Base-by-base conservation (phyloP, 2,888 invertebrate genomes). In the Ophioninae sp. region DNA sequence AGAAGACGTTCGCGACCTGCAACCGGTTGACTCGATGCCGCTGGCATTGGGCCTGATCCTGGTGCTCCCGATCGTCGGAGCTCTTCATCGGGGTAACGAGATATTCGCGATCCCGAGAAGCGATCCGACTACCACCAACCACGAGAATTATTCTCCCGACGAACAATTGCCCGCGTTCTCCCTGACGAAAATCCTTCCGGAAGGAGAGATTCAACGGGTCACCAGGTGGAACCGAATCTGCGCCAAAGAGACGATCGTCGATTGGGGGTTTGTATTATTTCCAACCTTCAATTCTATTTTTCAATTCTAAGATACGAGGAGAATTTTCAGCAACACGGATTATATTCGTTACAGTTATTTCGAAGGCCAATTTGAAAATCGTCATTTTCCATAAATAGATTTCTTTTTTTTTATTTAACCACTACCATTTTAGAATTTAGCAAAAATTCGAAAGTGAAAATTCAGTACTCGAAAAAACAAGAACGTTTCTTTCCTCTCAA, bases 131-230 rank as follows among this genome's bases (percentile, higher is more conserved):
- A 6, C 65, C 8, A 65, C 20, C 7, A 59, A n/a, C 7, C 44
- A 67, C 70, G 65, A 62, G 37, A 50, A 69, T 37, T 75, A 80
- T 68, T 39, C 50, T 21, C 59, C 64, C 0, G 37, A 73, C 1
- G 67, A 83, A 44, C 64, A 73, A 69, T 76, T 77, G 30, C 86
- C 83, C n/a, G 95, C 96, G 91, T 96, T 96, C 92, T 93, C 96
- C 85, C 94, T 95, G 91, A 94, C 94, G 23, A 96, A 96, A 88
- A 93, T 93, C 73, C 93, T 96, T 82, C 91, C 94, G 79, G 96
- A 97, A 90, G 96, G 96, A 3, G 96, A 96, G 90, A 93, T 95
- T 86, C 96, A 96, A 78, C 87, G 89, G 74, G 80, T 89, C 83
- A 85, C 90, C 79, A 88, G 87, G 65, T 91, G 89, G 89, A 88